Base-by-base conservation (phyloP, 2,888 invertebrate species). In the Andrena fulva region DNA sequence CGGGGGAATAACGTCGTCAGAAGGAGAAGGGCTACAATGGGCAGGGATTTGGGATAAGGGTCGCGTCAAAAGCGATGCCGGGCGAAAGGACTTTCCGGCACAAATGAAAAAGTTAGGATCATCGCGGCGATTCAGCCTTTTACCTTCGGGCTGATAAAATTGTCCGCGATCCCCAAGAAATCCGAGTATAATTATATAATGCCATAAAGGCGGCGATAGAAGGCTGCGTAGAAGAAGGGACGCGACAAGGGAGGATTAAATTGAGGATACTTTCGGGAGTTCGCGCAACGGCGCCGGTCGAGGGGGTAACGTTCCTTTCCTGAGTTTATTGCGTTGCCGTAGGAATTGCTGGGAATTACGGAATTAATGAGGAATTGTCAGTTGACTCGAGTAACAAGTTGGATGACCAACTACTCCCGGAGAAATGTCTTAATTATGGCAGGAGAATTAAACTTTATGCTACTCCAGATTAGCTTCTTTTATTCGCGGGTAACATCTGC, bases 51-150 rank as follows among this genome's bases (percentile, higher is more conserved):
- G 59, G 83, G 70, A 20, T 35, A 63, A 77, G 54, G 67, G 56
- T 12, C 33, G 50, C 69, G 72, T 74, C 77, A 77, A 80, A 67
- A 73, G 66, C 74, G 62, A 16, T 31, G 35, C 63, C 31, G 68
- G 42, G 29, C 60, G 63, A 62, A 62, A 52, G 24, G 59, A 67
- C 63, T 35, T 75, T 68, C 12, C 64, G 60, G 42, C 50, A 48
- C 76, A 77, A 85, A 85, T 82, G 64, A 80, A 82, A 80, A 85
- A 72, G 77, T 84, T 87, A 29, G 80, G 76, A 84, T 86, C 88
- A 75, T 80, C 77, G 50, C 29, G 24, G 52, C 62, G 74, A 75
- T 85, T 81, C 68, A 33, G 60, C 33, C 60, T 42, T 63, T 79
- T 81, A 86, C 78, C 74, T 67, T 69, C 76, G n/a, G 52, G 33